phyloP scores from a whole-genome alignment of 2,113 vertebrate genomes.

The Burhinus bistriatus region DNA sequence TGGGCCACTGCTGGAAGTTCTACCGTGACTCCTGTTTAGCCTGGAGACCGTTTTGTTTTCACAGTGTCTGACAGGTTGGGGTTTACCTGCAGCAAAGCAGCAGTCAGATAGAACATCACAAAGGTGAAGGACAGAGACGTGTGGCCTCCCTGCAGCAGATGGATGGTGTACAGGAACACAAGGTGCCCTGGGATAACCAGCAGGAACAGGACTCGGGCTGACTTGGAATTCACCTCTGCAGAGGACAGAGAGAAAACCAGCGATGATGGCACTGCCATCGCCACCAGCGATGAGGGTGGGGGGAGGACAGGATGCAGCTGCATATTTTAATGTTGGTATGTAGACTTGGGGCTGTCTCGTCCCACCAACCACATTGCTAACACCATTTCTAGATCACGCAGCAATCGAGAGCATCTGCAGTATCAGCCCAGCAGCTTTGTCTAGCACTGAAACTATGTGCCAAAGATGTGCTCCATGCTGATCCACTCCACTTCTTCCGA shows the following conservation, averaged over 20 bases:
- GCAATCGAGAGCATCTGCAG: not conserved
- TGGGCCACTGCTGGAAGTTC: not conserved
- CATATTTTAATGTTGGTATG: not conserved
- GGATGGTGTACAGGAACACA: conserved; percentile 87
- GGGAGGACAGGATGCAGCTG: not conserved
- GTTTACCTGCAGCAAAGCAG: conserved; percentile 88
- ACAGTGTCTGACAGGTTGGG: not conserved
- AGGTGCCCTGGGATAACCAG: conserved; percentile 91
- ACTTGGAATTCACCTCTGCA: conserved; percentile 88
- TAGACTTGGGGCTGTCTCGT: not conserved
- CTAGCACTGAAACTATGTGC: not conserved
- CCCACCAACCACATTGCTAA: not conserved
- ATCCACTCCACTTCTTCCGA: not conserved
- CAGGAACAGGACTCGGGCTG: conserved; percentile 87
- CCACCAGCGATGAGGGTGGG: too few species aligned
- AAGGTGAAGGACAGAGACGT: conserved; percentile 76
- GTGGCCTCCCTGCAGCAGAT: conserved; percentile 83
- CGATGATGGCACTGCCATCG: not conserved
- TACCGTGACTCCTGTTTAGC: not conserved
- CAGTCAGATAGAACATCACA: conserved; percentile 83
- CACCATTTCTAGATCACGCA: not conserved
- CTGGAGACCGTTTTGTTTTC: not conserved
- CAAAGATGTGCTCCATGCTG: not conserved
- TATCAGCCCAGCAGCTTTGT: conserved; percentile 7
- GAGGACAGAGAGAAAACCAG: conserved; percentile 4